These are phyloP conservation scores for Troglohyphantes excavatus DNA, from an alignment of 2,888 invertebrate genomes.

Conservation along the genomic window DNA sequence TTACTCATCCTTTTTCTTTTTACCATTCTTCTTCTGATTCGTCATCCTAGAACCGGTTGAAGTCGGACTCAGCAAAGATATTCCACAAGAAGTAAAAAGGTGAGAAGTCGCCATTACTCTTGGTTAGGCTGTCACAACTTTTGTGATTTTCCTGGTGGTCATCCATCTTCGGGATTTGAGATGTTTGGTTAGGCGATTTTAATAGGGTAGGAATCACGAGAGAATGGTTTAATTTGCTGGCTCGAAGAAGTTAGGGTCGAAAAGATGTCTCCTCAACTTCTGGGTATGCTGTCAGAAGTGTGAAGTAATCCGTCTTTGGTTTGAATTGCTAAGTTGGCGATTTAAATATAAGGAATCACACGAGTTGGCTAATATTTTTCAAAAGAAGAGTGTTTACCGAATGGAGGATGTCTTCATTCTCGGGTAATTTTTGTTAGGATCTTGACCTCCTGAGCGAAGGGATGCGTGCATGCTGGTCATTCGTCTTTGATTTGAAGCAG, in stretches of 20 bases:
- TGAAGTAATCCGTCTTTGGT: too few relatives aligned
- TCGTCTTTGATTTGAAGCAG: too few relatives aligned
- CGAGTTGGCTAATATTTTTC: too few relatives aligned
- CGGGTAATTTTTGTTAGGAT: too few relatives aligned
- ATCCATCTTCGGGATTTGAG: background rate
- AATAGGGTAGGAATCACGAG: background rate
- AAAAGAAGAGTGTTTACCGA: too few relatives aligned
- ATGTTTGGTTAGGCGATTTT: background rate
- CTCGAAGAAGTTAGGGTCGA: too few relatives aligned
- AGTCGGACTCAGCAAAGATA: background rate
- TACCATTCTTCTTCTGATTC: background rate
- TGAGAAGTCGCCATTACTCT: slow-evolving; percentile 32
- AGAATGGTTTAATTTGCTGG: background rate
- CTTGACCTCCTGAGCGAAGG: too few relatives aligned
- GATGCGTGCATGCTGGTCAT: too few relatives aligned
- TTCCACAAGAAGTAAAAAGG: background rate
- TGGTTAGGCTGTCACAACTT: slow-evolving; percentile 35
- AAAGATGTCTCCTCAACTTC: too few relatives aligned
- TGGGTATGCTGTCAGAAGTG: too few relatives aligned
- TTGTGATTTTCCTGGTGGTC: background rate
- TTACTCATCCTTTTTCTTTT: slow-evolving; percentile 10
- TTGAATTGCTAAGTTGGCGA: background rate
- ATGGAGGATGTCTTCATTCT: too few relatives aligned
- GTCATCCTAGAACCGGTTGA: background rate
- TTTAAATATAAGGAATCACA: too few relatives aligned